A percentile compares a stretch with the other conserved stretches of the same genome.
Conservation (phyloP, 1,140 invertebrate genomes). For the Thaumatotibia leucotreta region DNA sequence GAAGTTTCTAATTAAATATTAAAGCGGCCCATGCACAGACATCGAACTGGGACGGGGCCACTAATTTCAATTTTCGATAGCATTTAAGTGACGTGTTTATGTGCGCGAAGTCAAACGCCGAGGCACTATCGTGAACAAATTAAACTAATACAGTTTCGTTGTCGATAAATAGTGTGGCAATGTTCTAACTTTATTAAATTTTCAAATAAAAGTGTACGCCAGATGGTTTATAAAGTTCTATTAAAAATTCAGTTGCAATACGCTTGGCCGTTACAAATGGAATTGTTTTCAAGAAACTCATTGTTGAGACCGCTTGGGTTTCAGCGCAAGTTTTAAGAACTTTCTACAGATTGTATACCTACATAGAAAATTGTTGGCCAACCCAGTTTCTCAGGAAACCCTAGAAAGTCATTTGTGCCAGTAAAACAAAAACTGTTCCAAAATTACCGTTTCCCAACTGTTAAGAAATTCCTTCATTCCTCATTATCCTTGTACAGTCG, state of each 20-base stretch:
- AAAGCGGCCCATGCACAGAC: conserved; percentile 38
- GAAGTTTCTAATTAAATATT: conserved; percentile 65
- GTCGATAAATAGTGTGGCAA: neutral
- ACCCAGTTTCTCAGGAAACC: too few species aligned
- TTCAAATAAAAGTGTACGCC: neutral
- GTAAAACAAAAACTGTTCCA: too few species aligned
- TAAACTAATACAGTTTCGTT: conserved; percentile 1
- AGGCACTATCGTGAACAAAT: neutral
- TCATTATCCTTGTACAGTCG: too few species aligned
- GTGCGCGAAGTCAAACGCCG: neutral
- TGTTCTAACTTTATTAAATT: neutral
- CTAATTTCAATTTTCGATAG: conserved; percentile 26
- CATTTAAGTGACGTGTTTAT: neutral
- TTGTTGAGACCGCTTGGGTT: neutral
- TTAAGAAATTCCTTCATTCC: too few species aligned
- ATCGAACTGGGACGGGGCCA: conserved; percentile 27
- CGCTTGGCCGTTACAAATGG: conserved; percentile 1
- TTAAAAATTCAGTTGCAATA: conserved; percentile 9
- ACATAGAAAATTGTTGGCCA: too few species aligned
- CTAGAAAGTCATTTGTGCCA: too few species aligned
- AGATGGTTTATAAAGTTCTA: neutral
- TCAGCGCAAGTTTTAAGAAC: neutral
- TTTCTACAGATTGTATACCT: too few species aligned
- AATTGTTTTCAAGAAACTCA: conserved; percentile 2
- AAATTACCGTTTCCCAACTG: too few species aligned